These are phyloP conservation scores for Drosophila phalerata DNA, from an alignment of 2,888 invertebrate genomes.

Conservation along the genomic window DNA sequence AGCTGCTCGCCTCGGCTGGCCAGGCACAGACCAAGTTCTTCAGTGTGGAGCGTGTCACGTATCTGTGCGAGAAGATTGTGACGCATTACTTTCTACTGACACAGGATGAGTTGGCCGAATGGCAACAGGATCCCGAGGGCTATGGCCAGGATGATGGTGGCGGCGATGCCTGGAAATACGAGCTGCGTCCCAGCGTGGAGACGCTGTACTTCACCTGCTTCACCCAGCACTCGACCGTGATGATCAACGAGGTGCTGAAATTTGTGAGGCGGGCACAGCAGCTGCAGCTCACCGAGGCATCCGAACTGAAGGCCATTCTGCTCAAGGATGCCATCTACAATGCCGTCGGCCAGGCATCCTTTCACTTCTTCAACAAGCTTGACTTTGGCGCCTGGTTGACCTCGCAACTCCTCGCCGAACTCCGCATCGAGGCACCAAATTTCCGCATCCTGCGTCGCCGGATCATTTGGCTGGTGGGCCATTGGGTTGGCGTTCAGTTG, in stretches of 20 bases:
- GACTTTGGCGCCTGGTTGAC: slow-evolving; percentile 97
- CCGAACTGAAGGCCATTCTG: slow-evolving; percentile 92
- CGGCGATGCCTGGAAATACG: slow-evolving; percentile 98
- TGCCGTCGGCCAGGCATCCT: slow-evolving; percentile 95
- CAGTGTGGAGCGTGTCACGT: slow-evolving; percentile 90
- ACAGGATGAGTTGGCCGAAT: slow-evolving; percentile 92
- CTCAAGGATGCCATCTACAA: slow-evolving; percentile 97
- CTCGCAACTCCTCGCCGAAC: slow-evolving; percentile 92
- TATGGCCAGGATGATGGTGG: slow-evolving; percentile 93
- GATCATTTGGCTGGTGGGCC: slow-evolving; percentile 92
- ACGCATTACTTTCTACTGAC: slow-evolving; percentile 95
- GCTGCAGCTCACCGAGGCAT: slow-evolving; percentile 89
- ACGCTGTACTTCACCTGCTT: slow-evolving; percentile 93
- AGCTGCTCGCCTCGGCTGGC: slow-evolving; percentile 55
- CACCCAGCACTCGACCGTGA: slow-evolving; percentile 90
- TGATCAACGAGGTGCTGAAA: slow-evolving; percentile 91
- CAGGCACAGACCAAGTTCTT: slow-evolving; percentile 90
- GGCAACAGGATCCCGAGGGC: slow-evolving; percentile 96
- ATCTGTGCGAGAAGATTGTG: slow-evolving; percentile 94
- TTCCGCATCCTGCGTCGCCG: slow-evolving; percentile 93
- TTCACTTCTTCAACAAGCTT: slow-evolving; percentile 96
- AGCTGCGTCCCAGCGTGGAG: slow-evolving; percentile 95
- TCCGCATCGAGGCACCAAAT: slow-evolving; percentile 92
- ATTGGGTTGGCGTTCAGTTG: slow-evolving; percentile 93
- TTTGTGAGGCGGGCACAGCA: slow-evolving; percentile 90